A percentile compares a stretch with the other conserved stretches of the same genome.
phyloP scores from a whole-genome alignment of 2,888 invertebrate species.

The Apocheima hispidaria region DNA sequence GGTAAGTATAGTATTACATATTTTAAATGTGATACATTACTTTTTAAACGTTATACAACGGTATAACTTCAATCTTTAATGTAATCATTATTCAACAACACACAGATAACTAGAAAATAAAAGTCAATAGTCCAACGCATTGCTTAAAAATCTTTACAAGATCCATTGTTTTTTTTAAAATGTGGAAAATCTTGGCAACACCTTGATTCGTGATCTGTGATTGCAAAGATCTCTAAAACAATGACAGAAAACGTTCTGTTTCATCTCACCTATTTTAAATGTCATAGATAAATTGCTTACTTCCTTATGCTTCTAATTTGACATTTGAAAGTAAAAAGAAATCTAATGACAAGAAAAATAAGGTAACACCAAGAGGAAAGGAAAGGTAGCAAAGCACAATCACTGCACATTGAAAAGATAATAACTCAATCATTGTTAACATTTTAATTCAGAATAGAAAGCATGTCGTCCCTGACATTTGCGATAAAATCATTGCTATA shows the following conservation, averaged over 20 bases:
- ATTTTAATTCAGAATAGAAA: slow-evolving; percentile 37
- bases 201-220: no score
- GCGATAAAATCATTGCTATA: slow-evolving; percentile 43
- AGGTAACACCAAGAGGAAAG: slow-evolving; percentile 17
- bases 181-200: no score
- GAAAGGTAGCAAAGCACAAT: slow-evolving; percentile 21
- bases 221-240: not conserved
- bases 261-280: slow-evolving; percentile 11
- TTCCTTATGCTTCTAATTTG: slow-evolving; percentile 11
- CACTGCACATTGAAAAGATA: slow-evolving; percentile 16
- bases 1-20: no score
- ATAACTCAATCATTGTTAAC: slow-evolving; percentile 41
- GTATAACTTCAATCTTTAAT: no score
- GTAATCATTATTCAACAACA: no score
- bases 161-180: no score
- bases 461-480: slow-evolving; percentile 35
- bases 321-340: slow-evolving; percentile 20
- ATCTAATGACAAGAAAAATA: slow-evolving; percentile 24
- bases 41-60: no score
- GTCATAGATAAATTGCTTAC: slow-evolving; percentile 7
- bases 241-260: not conserved
- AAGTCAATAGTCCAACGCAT: no score
- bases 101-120: no score
- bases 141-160: no score
- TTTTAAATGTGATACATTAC: no score